Conservation (phyloP, 1,140 invertebrate genomes). For the Araneus ventricosus region DNA sequence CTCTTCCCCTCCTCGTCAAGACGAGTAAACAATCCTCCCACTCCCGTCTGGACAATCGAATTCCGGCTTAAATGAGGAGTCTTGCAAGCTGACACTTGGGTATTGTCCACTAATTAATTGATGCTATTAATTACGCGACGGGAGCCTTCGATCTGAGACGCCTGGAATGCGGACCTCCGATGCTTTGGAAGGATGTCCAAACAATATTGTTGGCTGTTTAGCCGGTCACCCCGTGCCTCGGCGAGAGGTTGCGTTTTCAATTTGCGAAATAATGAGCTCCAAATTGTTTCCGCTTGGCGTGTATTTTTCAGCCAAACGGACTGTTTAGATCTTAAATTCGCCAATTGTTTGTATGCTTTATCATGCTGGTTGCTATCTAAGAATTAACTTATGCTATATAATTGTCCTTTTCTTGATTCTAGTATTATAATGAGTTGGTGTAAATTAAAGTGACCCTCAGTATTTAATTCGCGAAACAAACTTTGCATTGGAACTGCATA, state of each 20-base stretch:
- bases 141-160: background rate
- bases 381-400: no score
- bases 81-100: slow-evolving; percentile 52
- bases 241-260: background rate
- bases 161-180: slow-evolving; percentile 18
- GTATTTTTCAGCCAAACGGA: no score
- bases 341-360: no score
- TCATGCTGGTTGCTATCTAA: no score
- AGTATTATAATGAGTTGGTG: no score
- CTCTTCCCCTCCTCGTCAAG: background rate
- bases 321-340: no score
- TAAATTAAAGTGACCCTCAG: no score
- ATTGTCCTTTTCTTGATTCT: no score
- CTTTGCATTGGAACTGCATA: no score
- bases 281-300: background rate
- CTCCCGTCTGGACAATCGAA: slow-evolving; percentile 63
- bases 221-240: background rate
- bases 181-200: background rate
- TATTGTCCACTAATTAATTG: slow-evolving; percentile 71
- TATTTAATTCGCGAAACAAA: no score
- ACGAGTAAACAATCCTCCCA: slow-evolving; percentile 33
- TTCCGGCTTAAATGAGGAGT: slow-evolving; percentile 56
- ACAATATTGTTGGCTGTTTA: background rate
- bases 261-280: slow-evolving; percentile 12
- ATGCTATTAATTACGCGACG: slow-evolving; percentile 62